A percentile compares a stretch with the other conserved stretches of the same genome.
Conservation (phyloP, 37 sponge, comb jelly and placozoan genomes). For the Oopsacas minuta region DNA sequence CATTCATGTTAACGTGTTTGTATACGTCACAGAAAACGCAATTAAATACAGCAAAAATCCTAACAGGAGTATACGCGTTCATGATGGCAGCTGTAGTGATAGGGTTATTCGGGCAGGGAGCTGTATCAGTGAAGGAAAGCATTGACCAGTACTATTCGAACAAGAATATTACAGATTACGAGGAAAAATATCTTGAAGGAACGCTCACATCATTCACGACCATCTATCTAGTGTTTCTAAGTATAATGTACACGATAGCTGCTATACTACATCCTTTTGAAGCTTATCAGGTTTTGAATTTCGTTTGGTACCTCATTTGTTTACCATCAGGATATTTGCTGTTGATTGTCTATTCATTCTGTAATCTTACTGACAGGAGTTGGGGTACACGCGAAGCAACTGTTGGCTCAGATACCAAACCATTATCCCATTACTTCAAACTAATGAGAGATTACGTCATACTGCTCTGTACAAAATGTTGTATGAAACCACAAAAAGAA, state of each 20-base stretch:
- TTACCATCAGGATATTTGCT: slow-evolving; percentile 74
- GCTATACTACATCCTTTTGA: slow-evolving; percentile 53
- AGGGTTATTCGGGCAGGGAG: slow-evolving; percentile 24
- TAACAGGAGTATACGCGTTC: slow-evolving; percentile 50
- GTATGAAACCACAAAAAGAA: not conserved
- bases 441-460: not conserved
- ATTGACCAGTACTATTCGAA: not conserved
- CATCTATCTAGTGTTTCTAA: slow-evolving; percentile 34
- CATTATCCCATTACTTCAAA: not conserved
- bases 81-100: slow-evolving; percentile 46
- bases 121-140: not conserved
- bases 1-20: slow-evolving; percentile 24
- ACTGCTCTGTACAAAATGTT: not conserved
- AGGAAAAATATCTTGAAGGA: slow-evolving; percentile 13
- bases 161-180: not conserved
- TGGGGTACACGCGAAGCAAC: slow-evolving; percentile 75
- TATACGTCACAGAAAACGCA: slow-evolving; percentile 31
- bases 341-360: slow-evolving; percentile 69
- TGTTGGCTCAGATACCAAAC: not conserved
- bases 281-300: slow-evolving; percentile 33
- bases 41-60: slow-evolving; percentile 36
- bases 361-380: slow-evolving; percentile 55
- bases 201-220: slow-evolving; percentile 16
- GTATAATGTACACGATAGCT: slow-evolving; percentile 31
- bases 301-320: slow-evolving; percentile 64